These are phyloP conservation scores for Pseudomyrmex concolor DNA, from an alignment of 1,140 invertebrate genomes.

Conservation along the genomic window DNA sequence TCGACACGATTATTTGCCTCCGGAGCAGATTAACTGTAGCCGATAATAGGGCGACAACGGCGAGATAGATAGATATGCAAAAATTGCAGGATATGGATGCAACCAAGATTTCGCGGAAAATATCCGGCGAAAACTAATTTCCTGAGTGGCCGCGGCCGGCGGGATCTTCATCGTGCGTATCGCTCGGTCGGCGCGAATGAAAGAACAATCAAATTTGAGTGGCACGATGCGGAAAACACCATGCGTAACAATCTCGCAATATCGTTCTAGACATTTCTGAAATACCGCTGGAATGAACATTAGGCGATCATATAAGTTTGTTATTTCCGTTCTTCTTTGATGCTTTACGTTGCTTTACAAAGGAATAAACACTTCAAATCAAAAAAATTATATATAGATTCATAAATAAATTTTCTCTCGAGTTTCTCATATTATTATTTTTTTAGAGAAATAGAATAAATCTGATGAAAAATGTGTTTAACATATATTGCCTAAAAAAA, in stretches of 20 bases:
- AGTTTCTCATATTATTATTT: too few species aligned
- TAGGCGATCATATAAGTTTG: constrained; percentile 1
- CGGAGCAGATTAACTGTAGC: constrained; percentile 47
- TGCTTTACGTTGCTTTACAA: too few species aligned
- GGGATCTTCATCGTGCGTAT: constrained; percentile 25
- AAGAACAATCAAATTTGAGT: constrained; percentile 40
- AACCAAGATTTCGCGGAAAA: constrained; percentile 23
- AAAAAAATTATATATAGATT: too few species aligned
- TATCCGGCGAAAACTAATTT: constrained; percentile 58
- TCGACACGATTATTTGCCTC: constrained; percentile 41
- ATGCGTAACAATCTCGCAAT: constrained; percentile 23
- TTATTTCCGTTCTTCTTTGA: background rate
- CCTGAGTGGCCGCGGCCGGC: constrained; percentile 32
- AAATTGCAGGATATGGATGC: constrained; percentile 25
- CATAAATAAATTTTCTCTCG: too few species aligned
- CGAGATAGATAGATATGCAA: constrained; percentile 34
- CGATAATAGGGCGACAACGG: constrained; percentile 12
- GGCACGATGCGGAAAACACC: constrained; percentile 40
- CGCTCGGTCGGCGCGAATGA: constrained; percentile 45
- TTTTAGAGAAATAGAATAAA: too few species aligned
- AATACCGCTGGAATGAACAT: background rate
- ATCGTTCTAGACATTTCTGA: background rate
- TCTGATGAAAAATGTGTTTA: too few species aligned
- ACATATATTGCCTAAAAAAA: too few species aligned
- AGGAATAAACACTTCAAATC: too few species aligned